These are phyloP conservation scores for Paracyclopina nana DNA, from an alignment of 1,140 invertebrate species.

Conservation along the genomic window DNA sequence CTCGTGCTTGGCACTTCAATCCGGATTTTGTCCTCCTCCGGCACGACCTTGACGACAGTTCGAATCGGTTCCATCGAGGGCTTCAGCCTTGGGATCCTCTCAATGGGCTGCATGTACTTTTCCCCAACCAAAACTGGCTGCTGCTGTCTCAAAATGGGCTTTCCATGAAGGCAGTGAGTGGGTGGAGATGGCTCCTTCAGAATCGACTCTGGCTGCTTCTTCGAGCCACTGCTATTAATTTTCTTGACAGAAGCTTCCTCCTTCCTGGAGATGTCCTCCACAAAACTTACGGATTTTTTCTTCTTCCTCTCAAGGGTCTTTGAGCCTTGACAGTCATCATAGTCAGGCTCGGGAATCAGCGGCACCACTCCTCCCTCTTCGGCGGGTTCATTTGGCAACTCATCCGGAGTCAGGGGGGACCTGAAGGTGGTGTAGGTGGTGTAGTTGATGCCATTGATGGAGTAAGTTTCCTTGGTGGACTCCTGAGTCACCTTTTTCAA, in stretches of 20 bases:
- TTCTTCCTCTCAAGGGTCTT: slow-evolving; percentile 16
- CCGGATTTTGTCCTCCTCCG: no score
- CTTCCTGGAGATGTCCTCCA: slow-evolving; percentile 1
- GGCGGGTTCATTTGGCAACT: neutral
- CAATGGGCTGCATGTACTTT: no score
- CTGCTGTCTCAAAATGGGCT: no score
- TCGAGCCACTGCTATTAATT: no score
- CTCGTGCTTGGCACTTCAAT: no score
- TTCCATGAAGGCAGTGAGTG: no score
- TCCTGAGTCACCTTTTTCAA: neutral
- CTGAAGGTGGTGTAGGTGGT: slow-evolving; percentile 16
- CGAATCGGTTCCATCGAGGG: no score
- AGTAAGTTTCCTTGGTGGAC: slow-evolving; percentile 1
- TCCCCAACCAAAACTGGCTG: no score
- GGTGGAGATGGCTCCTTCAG: no score
- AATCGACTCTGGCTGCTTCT: no score
- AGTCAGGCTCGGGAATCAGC: slow-evolving; percentile 70
- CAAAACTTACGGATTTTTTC: slow-evolving; percentile 19
- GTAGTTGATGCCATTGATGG: slow-evolving; percentile 13
- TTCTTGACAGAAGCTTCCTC: neutral
- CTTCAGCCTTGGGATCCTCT: no score
- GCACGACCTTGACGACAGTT: no score
- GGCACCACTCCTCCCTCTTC: slow-evolving; percentile 27
- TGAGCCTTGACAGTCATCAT: slow-evolving; percentile 31
- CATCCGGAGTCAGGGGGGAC: slow-evolving; percentile 14